Conservation (phyloP, 2,797 vertebrate genomes). For the Platyrinchus mystaceus region DNA sequence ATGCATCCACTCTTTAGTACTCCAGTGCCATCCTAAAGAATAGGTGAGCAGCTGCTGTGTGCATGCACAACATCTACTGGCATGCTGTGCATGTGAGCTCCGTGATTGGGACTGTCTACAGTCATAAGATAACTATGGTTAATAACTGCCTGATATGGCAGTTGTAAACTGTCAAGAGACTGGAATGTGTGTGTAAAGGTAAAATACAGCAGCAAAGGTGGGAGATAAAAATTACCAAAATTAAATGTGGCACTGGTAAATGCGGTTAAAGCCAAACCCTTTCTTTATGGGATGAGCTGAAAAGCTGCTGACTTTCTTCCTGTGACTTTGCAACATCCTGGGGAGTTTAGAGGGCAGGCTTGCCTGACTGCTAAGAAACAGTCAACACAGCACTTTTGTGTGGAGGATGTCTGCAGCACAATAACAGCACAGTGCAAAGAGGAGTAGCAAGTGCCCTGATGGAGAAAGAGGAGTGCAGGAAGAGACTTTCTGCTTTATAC, state of each 20-base stretch:
- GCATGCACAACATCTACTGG: not conserved
- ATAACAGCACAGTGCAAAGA: not conserved
- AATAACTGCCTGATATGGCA: not conserved
- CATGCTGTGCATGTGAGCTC: not conserved
- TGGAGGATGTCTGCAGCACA: not conserved
- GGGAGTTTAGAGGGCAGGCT: not conserved
- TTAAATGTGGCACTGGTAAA: not conserved
- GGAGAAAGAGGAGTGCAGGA: not conserved
- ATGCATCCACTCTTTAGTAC: not conserved
- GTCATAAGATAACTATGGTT: not conserved
- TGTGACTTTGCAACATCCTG: not conserved
- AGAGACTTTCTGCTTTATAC: not conserved
- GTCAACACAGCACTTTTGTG: not conserved
- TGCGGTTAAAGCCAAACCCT: not conserved
- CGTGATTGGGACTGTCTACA: not conserved
- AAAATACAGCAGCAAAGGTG: not conserved
- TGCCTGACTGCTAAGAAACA: not conserved
- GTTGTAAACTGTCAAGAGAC: not conserved
- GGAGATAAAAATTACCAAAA: not conserved
- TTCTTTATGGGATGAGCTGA: not conserved
- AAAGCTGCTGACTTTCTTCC: slow-evolving; percentile 34
- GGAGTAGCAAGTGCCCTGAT: not conserved
- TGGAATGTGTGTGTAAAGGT: not conserved
- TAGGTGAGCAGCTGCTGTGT: not conserved
- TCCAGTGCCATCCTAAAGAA: not conserved